phyloP scores from a whole-genome alignment of 2,797 vertebrate species.

The Echeneis naucrates region DNA sequence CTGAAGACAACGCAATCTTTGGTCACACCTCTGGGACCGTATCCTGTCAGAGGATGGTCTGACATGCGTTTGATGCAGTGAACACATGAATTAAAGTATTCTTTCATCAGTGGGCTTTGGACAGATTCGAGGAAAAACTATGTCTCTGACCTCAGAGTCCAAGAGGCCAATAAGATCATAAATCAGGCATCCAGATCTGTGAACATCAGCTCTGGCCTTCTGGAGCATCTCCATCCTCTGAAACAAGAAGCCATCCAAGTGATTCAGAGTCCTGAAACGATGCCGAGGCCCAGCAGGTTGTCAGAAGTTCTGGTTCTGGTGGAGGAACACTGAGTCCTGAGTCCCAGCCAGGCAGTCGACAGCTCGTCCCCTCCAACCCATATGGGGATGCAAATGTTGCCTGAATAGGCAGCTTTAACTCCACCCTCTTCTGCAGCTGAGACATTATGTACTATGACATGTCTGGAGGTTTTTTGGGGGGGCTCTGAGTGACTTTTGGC shows the following conservation, averaged over 20 bases:
- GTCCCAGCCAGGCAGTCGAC: slow-evolving; percentile 1
- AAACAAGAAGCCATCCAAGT: not conserved
- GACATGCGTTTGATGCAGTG: too few relatives aligned
- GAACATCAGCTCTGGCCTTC: not conserved
- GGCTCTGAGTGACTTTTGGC: too few relatives aligned
- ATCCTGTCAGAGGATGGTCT: too few relatives aligned
- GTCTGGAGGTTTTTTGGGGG: too few relatives aligned
- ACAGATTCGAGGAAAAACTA: too few relatives aligned
- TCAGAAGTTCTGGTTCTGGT: not conserved
- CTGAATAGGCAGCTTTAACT: not conserved
- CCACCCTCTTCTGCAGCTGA: not conserved
- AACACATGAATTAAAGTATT: too few relatives aligned
- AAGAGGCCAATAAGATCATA: not conserved
- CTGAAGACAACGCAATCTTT: too few relatives aligned
- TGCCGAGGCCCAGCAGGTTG: slow-evolving; percentile 14
- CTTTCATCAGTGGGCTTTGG: too few relatives aligned
- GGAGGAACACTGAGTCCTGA: slow-evolving; percentile 6
- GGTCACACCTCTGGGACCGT: too few relatives aligned
- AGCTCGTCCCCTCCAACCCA: slow-evolving; percentile 9
- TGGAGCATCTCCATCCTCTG: not conserved
- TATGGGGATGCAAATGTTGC: slow-evolving; percentile 26
- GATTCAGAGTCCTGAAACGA: not conserved
- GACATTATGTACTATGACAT: not conserved
- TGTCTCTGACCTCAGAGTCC: not conserved
- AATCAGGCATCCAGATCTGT: too few relatives aligned